These are phyloP conservation scores for Metaphire vulgaris DNA, from an alignment of 1,140 invertebrate genomes.

Conservation along the genomic window DNA sequence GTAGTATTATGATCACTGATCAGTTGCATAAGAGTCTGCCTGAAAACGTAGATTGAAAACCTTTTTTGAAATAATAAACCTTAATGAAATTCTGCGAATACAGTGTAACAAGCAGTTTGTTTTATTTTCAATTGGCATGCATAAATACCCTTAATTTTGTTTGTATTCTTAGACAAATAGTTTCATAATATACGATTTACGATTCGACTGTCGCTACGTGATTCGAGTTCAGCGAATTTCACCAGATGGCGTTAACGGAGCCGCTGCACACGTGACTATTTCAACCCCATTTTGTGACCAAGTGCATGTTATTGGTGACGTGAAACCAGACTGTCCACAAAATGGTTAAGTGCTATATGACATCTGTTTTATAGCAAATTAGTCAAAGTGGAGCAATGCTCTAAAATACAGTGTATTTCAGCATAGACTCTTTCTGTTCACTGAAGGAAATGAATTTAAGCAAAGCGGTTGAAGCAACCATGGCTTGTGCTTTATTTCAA, in stretches of 20 bases:
- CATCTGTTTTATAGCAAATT: neutral
- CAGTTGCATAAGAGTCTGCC: no score
- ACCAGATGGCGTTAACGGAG: slow-evolving; percentile 12
- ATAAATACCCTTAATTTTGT: neutral
- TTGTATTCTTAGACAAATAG: slow-evolving; percentile 18
- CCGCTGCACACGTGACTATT: slow-evolving; percentile 17
- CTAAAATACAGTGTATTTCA: no score
- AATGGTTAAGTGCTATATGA: slow-evolving; percentile 28
- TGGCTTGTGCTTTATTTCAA: no score
- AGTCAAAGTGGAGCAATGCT: no score
- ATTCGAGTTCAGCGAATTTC: slow-evolving; percentile 26
- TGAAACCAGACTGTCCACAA: slow-evolving; percentile 30
- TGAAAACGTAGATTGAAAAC: no score
- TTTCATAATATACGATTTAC: slow-evolving; percentile 31
- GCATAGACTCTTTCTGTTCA: no score
- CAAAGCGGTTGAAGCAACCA: no score
- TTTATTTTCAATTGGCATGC: neutral
- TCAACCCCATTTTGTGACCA: slow-evolving; percentile 27
- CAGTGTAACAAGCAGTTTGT: no score
- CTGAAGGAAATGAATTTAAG: no score
- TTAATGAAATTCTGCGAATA: no score
- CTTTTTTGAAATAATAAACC: no score
- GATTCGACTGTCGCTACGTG: slow-evolving; percentile 32
- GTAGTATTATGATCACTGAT: no score
- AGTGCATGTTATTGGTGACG: slow-evolving; percentile 24